Evolutionary conservation across 2,797 vertebrate species (phyloP), one percentile per base, ranked within the genome.

Genomic region (Toxotes lorentzi): DNA sequence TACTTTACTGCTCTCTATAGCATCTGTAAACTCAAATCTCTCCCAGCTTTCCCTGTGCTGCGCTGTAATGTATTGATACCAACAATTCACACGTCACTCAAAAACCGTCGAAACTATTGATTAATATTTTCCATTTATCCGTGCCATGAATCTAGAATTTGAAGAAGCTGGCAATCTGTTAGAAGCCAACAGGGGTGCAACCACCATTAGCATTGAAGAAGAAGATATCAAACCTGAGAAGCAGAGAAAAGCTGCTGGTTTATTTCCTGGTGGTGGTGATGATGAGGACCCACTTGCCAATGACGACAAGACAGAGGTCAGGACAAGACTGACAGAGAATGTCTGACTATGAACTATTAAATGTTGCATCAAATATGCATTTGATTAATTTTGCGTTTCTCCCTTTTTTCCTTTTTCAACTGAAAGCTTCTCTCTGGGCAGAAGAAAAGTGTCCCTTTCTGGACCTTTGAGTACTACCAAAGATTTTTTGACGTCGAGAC

Each of bases 401-500:
- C 10, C 13, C 13, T 53, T 11, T 47, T 57, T 73, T 45, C 7
- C 3, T 27, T 50, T 69, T 67, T 70, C 16, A n/a, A 0, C 19
- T 63, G 80, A 0, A 45, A 99, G 98, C 95, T 99, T 84, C 96
- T 99, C 77, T 95, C 96, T 12, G 96, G 96, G 75, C 95, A 97
- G 90, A 97, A 95, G 95, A 97, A 97, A 94, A 96, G 88, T 87
- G 93, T 93, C 38, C 96, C 98, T 38, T 99, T 99, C 94, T 99
- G 98, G 98, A 97, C 97, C 0, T 98, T 99, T 92, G 97, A 98
- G 32, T 99, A 98, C 91, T 99, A 99, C 85, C 98, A 99, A 86
- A 96, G 90, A 0, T 98, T 98, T 87, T 99, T 99, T 17, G 97
- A 99, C 81, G 95, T 99, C 58, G 98, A 99, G 73, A 99, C 97